phyloP scores from a whole-genome alignment of 1,140 invertebrate genomes.

The Pemphigus obesinymphae region DNA sequence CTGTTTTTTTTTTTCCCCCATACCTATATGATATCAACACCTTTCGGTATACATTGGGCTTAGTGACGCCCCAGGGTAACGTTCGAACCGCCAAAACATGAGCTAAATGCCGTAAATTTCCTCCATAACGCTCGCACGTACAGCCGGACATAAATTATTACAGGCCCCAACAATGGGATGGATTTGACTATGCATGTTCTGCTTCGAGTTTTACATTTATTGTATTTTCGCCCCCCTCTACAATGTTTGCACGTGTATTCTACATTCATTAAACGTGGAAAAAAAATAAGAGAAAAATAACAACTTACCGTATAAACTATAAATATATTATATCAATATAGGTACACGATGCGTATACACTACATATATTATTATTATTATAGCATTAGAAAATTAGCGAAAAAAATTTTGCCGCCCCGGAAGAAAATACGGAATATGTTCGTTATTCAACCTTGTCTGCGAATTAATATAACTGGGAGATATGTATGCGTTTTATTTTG shows the following conservation, averaged over 20 bases:
- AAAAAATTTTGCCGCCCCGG: neutral
- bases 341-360: neutral
- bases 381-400: neutral
- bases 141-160: constrained; percentile 23
- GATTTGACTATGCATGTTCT: constrained; percentile 34
- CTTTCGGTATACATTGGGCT: constrained; percentile 11
- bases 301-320: neutral
- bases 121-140: constrained; percentile 10
- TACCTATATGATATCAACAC: constrained; percentile 15
- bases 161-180: constrained; percentile 5
- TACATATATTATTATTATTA: neutral
- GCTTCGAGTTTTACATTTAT: constrained; percentile 34
- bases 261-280: neutral
- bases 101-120: constrained; percentile 37
- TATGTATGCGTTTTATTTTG: neutral
- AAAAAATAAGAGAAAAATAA: neutral
- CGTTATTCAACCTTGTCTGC: neutral
- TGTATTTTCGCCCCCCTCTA: constrained; percentile 2
- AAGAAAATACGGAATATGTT: neutral
- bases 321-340: neutral
- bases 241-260: neutral
- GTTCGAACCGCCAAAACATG: constrained; percentile 28
- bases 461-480: neutral
- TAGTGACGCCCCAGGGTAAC: constrained; percentile 36
- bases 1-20: neutral